Base-by-base conservation (phyloP, 2,113 vertebrate species). In the Psittacara wagleri region DNA sequence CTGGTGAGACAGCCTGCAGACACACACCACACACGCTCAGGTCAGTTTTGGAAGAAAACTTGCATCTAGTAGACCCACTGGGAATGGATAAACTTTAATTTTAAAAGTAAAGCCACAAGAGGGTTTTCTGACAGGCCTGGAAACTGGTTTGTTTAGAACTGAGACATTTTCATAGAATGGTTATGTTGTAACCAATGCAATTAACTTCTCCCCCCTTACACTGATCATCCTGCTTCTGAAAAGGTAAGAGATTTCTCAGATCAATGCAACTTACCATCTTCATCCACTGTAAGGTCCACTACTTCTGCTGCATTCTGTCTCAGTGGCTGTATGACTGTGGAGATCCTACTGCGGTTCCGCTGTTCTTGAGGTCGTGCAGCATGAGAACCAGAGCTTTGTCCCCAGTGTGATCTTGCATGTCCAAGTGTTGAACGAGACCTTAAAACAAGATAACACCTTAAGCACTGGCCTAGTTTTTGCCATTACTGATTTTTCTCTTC, bases 231-330 rank as follows among this genome's bases (percentile, higher is more conserved):
- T 41, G 22, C 35, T 62, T 35, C 66, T 57, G 52, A 44, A 29
- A 49, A 85, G 31, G 10, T 10, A 57, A 48, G 24, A 52, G 14
- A 51, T 43, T 43, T 64, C 83, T 33, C 49, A 49, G 81, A 22
- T 6, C 24, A 33, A 2, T 1, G 17, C 13, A 28, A 79, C 98
- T 97, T 96, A 99, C 99, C 99, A 83, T 99, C 99, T 97, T 99
- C 99, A 94, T 99, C 99, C 64, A 99, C 99, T 1, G 99, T 99
- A 94, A 99, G 99, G 96, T 99, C 99, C 96, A 99, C 99, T 44
- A 99, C 99, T 97, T 99, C 99, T 3, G 99, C 99, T 9, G 99
- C 98, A 18, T 96, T 99, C 97, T 99, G 99, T 69, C 99, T 98
- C 88, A 99, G 97, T 2, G 99, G 99, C 94, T 99, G 99, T 95